Evolutionary conservation across 2,113 vertebrate species (phyloP).

Genomic region (Monarcha castaneiventris): DNA sequence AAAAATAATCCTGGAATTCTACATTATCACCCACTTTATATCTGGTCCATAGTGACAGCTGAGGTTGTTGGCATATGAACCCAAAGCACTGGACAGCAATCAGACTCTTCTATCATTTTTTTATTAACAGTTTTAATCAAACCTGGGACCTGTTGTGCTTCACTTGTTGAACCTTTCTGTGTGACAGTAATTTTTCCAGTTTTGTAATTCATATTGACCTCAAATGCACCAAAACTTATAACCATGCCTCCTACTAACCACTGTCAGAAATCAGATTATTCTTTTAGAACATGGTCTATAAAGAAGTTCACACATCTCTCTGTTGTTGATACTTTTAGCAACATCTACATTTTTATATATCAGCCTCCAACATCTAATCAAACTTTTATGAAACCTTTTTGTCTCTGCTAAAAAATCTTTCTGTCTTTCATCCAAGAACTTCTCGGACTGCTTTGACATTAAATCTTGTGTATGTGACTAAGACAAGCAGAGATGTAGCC

Average conservation of each 20-base stretch:
- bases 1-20: not conserved
- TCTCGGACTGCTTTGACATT: not conserved
- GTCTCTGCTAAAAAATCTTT: not conserved
- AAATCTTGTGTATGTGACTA: not conserved
- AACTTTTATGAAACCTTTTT: not conserved
- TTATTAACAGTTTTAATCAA: not conserved
- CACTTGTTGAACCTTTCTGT: not conserved
- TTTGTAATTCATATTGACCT: not conserved
- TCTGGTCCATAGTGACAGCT: not conserved
- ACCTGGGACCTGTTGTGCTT: not conserved
- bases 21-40: not conserved
- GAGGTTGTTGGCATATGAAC: not conserved
- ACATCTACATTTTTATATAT: not conserved
- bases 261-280: not conserved
- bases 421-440: not conserved
- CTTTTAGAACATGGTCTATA: not conserved
- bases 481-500: not conserved
- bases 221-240: not conserved
- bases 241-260: not conserved
- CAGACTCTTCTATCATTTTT: not conserved
- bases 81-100: not conserved
- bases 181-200: not conserved
- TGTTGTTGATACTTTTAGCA: not conserved
- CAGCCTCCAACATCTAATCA: not conserved
- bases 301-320: not conserved